A percentile compares a stretch with the other conserved stretches of the same genome.
These are phyloP conservation scores for Chloromyia formosa DNA, from an alignment of 2,888 invertebrate genomes.

Conservation along the genomic window DNA sequence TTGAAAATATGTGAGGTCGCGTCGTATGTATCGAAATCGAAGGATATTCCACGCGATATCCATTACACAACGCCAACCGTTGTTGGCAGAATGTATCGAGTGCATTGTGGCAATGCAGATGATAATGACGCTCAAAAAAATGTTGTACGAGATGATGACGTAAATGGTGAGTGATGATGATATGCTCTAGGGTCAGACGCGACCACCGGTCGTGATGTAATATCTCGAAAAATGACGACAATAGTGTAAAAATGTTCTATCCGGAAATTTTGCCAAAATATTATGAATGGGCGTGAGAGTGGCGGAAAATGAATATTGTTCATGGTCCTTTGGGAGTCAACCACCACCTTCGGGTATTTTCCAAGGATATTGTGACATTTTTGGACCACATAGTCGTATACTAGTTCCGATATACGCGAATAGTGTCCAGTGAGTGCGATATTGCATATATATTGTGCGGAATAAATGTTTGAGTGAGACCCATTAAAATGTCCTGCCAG, in stretches of 20 bases:
- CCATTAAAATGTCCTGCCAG: too few relatives aligned
- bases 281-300: neutral
- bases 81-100: conserved; percentile 27
- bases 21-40: neutral
- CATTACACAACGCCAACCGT: conserved; percentile 20
- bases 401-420: too few relatives aligned
- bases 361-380: too few relatives aligned
- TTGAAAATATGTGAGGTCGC: too few relatives aligned
- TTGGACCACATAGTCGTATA: too few relatives aligned
- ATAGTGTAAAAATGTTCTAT: neutral
- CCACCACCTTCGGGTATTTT: too few relatives aligned
- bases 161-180: conserved; percentile 17
- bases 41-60: conserved; percentile 1
- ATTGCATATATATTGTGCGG: too few relatives aligned
- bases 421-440: too few relatives aligned
- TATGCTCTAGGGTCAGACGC: neutral
- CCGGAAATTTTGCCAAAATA: too few relatives aligned
- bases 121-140: conserved; percentile 30
- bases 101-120: conserved; percentile 36
- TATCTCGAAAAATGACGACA: conserved; percentile 2
- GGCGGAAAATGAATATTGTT: too few relatives aligned
- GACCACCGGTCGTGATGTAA: conserved; percentile 19
- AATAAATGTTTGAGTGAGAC: too few relatives aligned
- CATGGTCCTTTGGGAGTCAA: too few relatives aligned
- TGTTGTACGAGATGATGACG: conserved; percentile 29